Base-by-base conservation (phyloP, 2,797 vertebrate species). In the Gymnoscopelus microlampas region DNA sequence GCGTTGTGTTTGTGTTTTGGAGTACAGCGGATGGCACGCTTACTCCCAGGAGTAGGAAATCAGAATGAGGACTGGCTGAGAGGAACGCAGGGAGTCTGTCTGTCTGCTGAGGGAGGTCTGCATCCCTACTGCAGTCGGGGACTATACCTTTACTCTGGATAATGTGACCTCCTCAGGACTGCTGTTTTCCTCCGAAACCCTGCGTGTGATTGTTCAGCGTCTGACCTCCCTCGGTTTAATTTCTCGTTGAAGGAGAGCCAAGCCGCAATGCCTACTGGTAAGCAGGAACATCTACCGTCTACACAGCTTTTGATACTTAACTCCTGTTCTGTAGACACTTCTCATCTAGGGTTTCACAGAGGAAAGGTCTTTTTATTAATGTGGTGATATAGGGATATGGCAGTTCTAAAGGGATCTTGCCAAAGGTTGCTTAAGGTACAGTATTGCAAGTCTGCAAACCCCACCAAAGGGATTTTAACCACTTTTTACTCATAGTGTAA, bases 191-290 rank as follows among this genome's bases (percentile, higher is more conserved):
- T 49, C 54, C 66, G 3, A 24, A 60, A 72, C 74, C 50, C 66
- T 54, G 56, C 5, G 10, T 32, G 13, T 79, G 47, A 53, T 56
- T 49, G 63, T 72, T 66, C 8, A 62, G 66, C 70, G 56, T 35
- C 64, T 29, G 39, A 6, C 19, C 23, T 61, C 15, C 59, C 55
- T 73, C 14, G 39, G 8, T 62, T 15, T n/a, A 2, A 47, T 68
- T 67, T 66, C 56, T 65, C 35, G 61, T 47, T 76, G 63, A 77
- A 78, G 77, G 48, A 58, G 68, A 72, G 53, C 39, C 32, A 68
- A 82, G 60, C 64, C 77, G 85, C 73, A 68, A 93, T 93, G 91
- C 91, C 91, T 47, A 93, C 91, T 1, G 91, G 91, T 93, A 88
- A 91, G 90, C 24, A 76, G 1, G 6, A 73, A 55, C 44, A 3